These are phyloP conservation scores for Osmoderma eremita DNA, from an alignment of 2,888 invertebrate genomes.

Conservation along the genomic window DNA sequence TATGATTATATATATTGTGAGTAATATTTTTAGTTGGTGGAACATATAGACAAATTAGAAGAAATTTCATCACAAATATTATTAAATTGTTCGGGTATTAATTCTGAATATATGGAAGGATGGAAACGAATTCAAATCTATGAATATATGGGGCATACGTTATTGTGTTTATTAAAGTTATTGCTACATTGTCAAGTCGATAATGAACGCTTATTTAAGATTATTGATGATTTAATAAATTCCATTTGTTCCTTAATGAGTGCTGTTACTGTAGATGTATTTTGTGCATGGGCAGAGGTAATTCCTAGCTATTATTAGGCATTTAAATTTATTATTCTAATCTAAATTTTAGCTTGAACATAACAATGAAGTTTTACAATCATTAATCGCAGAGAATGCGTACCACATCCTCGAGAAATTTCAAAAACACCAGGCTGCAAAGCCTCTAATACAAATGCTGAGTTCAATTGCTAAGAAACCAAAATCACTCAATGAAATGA, in stretches of 20 bases:
- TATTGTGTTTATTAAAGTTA: slow-evolving; percentile 55
- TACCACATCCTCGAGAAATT: slow-evolving; percentile 57
- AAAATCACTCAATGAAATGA: slow-evolving; percentile 56
- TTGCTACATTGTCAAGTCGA: slow-evolving; percentile 48
- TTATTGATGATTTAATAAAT: slow-evolving; percentile 52
- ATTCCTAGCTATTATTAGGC: no score
- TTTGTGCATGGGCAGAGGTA: slow-evolving; percentile 60
- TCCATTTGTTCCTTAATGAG: slow-evolving; percentile 52
- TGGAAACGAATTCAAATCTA: slow-evolving; percentile 51
- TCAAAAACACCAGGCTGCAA: slow-evolving; percentile 53
- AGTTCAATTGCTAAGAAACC: slow-evolving; percentile 57
- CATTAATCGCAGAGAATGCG: slow-evolving; percentile 54
- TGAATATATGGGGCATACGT: slow-evolving; percentile 56
- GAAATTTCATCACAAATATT: slow-evolving; percentile 52
- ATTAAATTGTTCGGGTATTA: slow-evolving; percentile 51
- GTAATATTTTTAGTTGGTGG: slow-evolving; percentile 49
- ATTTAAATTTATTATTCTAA: no score
- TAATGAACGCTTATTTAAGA: slow-evolving; percentile 46
- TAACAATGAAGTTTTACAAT: slow-evolving; percentile 55
- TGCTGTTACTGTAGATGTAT: slow-evolving; percentile 57
- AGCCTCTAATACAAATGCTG: slow-evolving; percentile 55
- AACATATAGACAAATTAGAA: slow-evolving; percentile 48
- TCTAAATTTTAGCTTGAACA: slow-evolving; percentile 51
- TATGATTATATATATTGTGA: neutral
- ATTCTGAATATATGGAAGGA: slow-evolving; percentile 50